phyloP scores from a whole-genome alignment of 2,113 vertebrate genomes.

The Crotalus horridus region DNA sequence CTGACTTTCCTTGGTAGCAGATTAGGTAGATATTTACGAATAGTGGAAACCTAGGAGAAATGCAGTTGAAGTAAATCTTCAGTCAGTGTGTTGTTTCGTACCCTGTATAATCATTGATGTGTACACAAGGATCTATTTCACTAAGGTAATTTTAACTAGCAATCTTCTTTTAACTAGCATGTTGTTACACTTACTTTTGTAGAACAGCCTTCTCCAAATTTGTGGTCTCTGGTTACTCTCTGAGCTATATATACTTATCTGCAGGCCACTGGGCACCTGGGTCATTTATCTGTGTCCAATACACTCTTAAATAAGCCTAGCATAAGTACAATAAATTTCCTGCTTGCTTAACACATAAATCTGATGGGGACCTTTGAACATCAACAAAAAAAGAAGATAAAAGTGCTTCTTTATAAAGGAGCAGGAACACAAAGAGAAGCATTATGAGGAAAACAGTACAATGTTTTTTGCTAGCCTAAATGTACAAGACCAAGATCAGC shows the following conservation, averaged over 20 bases:
- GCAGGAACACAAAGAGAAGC: neutral
- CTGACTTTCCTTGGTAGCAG: slow-evolving; percentile 76
- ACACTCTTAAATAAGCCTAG: neutral
- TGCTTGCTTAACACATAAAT: neutral
- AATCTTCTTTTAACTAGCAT: neutral
- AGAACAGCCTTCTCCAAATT: neutral
- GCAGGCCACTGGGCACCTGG: neutral
- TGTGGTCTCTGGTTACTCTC: neutral
- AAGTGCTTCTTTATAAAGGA: neutral
- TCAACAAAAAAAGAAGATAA: neutral
- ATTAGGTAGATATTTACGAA: slow-evolving; percentile 80
- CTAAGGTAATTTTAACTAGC: neutral
- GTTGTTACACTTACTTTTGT: neutral
- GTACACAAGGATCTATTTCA: neutral
- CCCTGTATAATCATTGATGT: neutral
- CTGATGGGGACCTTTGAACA: neutral
- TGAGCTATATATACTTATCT: neutral
- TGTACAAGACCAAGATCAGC: neutral
- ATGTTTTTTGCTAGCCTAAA: neutral
- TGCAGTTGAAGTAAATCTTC: neutral
- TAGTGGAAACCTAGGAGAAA: slow-evolving; percentile 76
- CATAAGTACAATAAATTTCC: neutral
- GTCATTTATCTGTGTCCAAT: neutral
- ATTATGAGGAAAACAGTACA: neutral
- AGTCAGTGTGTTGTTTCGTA: neutral